Base-by-base conservation (phyloP, 2,888 invertebrate genomes). In the Tetranychus piercei region DNA sequence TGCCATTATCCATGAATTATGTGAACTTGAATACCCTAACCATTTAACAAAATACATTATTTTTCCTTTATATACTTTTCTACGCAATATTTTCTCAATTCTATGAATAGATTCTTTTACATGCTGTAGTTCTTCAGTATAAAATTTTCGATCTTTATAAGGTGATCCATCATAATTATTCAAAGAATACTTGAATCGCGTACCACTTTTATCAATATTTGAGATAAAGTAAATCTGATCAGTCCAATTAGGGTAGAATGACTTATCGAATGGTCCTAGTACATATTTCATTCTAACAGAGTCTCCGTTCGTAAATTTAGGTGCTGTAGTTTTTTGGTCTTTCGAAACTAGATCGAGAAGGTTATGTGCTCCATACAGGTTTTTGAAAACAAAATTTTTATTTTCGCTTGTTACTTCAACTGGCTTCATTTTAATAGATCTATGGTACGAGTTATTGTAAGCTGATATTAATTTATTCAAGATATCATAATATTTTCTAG, bases 171-270 rank as follows among this genome's bases (percentile, higher is more conserved):
- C 8, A 6, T n/a, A n/a, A 71, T 71, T 15, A 71, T 5, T 8
- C 6, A 71, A 15, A 6, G n/a, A 20, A 23, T 23, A 22, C 6
- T 20, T 18, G 6, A 18, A 18, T 71, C 20, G 7, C 1, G 22
- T n/a, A 7, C 7, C 6, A 6, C 22, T 9, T 7, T 7, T 9
- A 18, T 20, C 18, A 7, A 71, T 34, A 6, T 20, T 34, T 8
- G n/a, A 6, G 6, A 72, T 44, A 43, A 18, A 7, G 1, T 15
- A 44, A 11, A 22, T 72, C n/a, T 72, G 6, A 43, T 72, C 72
- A 1, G 72, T 72, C 72, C 72, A 72, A n/a, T 72, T 72, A 11
- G 72, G 72, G 44, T 72, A 72, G 6, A 23, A 72, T 20, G 72
- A n/a, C 20, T 44, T 18, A 44, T 9, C n/a, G 11, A 11, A 34